Percentiles rank a stretch among this genome's conserved stretches.
phyloP scores from a whole-genome alignment of 1,140 invertebrate species.

The Laodelphax striatellus region DNA sequence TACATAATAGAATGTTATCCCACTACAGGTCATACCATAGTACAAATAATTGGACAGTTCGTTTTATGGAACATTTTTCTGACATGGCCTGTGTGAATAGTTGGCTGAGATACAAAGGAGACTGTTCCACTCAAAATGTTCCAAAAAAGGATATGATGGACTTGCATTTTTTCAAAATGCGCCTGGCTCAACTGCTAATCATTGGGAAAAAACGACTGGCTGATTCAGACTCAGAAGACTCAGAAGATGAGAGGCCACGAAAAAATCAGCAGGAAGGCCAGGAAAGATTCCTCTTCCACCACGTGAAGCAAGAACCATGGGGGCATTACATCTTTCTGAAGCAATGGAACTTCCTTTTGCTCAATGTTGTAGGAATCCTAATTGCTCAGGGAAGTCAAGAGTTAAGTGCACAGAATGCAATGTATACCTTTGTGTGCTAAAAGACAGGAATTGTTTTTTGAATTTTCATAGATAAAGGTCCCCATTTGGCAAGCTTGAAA shows the following conservation, averaged over 20 bases:
- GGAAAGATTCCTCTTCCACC: too few relatives aligned
- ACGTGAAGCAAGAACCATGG: too few relatives aligned
- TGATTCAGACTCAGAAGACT: neutral
- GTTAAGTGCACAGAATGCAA: too few relatives aligned
- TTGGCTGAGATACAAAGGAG: constrained; percentile 6
- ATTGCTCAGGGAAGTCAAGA: too few relatives aligned
- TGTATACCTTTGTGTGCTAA: too few relatives aligned
- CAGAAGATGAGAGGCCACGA: neutral
- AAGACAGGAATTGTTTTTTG: too few relatives aligned
- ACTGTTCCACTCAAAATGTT: neutral
- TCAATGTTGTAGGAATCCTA: too few relatives aligned
- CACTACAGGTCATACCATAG: constrained; percentile 11
- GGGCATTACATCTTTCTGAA: too few relatives aligned
- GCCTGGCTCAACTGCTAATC: neutral
- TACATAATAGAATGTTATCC: neutral
- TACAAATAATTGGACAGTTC: constrained; percentile 4
- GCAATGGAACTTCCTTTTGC: too few relatives aligned
- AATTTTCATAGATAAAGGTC: too few relatives aligned
- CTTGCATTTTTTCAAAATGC: constrained; percentile 6
- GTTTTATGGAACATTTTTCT: constrained; percentile 4
- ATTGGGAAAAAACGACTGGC: neutral
- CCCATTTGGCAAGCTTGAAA: too few relatives aligned
- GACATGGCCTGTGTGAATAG: neutral
- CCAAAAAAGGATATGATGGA: constrained; percentile 1
- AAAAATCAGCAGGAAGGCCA: neutral